Evolutionary conservation across 92 coral and sea anemone species (phyloP), one percentile per base, ranked within the genome.

Genomic region (Palythoa grandis): DNA sequence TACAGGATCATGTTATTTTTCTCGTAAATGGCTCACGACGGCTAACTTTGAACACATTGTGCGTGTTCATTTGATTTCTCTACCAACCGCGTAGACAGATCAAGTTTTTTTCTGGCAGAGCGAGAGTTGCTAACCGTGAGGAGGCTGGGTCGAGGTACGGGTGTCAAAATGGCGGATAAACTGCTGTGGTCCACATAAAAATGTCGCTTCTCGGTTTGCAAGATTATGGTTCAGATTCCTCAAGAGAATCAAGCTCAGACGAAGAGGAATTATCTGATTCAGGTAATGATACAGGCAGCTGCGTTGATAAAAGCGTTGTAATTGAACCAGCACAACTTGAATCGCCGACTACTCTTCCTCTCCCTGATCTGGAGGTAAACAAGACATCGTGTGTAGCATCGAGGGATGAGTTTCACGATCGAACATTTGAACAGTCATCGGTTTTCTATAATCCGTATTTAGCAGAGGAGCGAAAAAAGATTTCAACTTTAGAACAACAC

Each of bases 381-480:
- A 80, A 57, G 70, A 71, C 87, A 43, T 80, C 94, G 17, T 12
- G 68, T 38, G 60, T 87, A 25, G 65, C 74, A 14, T 76, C 95
- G 39, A 86, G 86, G 78, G 60, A 80, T 29, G 95, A 90, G 24
- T 77, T 86, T 9, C 84, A 88, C 8, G 86, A 92, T 37, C 93
- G 98, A 76, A 78, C 94, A 1, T 87, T 43, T 50, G 88, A 92
- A 70, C 82, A 86, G 17, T 77, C 95, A 54, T 96, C 99, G 4
- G 91, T 96, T 47, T 96, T 96, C 88, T 96, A 92, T 74, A 96
- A 96, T 75, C 99, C 99, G 19, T 96, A 89, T 80, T 85, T 91
- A 83, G 99, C 98, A 61, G 94, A 95, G 75, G 99, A 95, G 79
- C 91, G 92, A 86, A 88, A 89, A 77, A 96, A 88, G 77, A 91